Evolutionary conservation across 2,113 vertebrate genomes (phyloP).

Genomic region (Barnardius zonarius): DNA sequence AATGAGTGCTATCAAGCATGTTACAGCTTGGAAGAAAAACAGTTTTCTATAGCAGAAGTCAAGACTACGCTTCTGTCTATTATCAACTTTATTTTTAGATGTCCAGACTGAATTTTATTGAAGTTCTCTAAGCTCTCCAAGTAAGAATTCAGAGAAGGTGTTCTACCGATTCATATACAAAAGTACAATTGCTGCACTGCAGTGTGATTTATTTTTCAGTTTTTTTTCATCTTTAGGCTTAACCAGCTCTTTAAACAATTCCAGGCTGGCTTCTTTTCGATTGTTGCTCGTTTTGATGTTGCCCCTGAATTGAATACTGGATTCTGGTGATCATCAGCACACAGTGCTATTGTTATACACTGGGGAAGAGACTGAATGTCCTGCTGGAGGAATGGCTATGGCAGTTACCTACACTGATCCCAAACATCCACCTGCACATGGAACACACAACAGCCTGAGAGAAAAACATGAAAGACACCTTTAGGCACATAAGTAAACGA

Average conservation of each 20-base stretch:
- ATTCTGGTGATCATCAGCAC: not conserved
- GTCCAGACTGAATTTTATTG: constrained; percentile 38
- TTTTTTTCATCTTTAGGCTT: not conserved
- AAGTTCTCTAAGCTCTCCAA: not conserved
- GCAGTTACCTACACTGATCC: not conserved
- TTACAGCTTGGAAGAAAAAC: not conserved
- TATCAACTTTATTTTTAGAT: constrained; percentile 12
- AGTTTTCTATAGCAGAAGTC: not conserved
- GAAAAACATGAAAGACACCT: not conserved
- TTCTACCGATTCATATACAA: constrained; percentile 11
- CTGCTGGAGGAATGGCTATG: not conserved
- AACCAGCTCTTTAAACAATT: constrained; percentile 23
- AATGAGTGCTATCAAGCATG: not conserved
- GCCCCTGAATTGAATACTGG: not conserved
- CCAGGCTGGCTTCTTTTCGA: not conserved
- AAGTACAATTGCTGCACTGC: constrained; percentile 15
- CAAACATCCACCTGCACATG: not conserved
- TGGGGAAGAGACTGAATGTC: not conserved
- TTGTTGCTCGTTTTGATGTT: not conserved
- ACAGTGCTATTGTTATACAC: not conserved
- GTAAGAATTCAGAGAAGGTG: not conserved
- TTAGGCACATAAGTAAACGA: not conserved
- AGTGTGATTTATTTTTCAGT: not conserved
- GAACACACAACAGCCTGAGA: not conserved
- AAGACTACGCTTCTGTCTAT: not conserved